These are phyloP conservation scores for Hemichromis elongatus DNA, from an alignment of 2,113 vertebrate genomes.

Conservation along the genomic window DNA sequence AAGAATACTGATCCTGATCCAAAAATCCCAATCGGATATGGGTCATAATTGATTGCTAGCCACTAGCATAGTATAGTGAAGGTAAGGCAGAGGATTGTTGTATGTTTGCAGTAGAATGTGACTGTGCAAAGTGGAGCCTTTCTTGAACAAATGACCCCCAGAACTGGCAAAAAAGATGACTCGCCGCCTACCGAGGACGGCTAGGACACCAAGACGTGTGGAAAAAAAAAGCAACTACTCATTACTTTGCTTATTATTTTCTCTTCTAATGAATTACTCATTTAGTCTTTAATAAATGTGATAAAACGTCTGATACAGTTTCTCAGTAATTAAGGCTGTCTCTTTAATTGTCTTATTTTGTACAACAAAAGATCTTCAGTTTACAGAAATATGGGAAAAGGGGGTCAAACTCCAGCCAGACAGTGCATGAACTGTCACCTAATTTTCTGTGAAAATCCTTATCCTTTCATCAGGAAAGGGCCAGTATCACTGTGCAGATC, in stretches of 20 bases:
- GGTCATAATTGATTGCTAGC: not conserved
- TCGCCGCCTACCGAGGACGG: not conserved
- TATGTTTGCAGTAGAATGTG: not conserved
- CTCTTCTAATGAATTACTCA: not conserved
- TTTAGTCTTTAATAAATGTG: not conserved
- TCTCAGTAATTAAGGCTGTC: not conserved
- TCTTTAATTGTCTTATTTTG: not conserved
- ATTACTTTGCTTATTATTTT: not conserved
- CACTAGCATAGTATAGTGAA: not conserved
- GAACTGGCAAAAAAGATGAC: not conserved
- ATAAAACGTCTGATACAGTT: not conserved
- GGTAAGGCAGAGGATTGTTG: not conserved
- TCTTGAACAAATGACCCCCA: not conserved
- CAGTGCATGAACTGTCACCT: not conserved
- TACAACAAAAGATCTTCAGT: not conserved
- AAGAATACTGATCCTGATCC: not conserved
- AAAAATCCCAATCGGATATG: not conserved
- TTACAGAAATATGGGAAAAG: not conserved
- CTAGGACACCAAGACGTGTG: not conserved
- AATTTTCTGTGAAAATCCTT: not conserved
- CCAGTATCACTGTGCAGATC: not conserved
- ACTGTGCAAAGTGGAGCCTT: not conserved
- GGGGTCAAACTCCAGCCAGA: not conserved
- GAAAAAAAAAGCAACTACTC: not conserved
- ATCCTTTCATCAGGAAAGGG: not conserved